Conservation (phyloP, 2,888 invertebrate species). For the Watsonalla cultraria region DNA sequence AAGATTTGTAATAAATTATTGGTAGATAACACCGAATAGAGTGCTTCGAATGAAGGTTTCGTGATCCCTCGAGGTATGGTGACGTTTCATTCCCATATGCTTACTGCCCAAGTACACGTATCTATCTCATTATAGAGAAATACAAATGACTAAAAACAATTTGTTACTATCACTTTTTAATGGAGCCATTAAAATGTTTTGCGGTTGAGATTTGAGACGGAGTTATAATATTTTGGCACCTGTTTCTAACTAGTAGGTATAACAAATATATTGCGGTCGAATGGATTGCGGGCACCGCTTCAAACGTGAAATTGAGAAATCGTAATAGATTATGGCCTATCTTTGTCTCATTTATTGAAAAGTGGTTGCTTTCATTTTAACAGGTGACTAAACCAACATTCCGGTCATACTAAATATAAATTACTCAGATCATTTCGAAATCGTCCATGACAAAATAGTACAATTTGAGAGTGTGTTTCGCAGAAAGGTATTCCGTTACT, state of each 20-base stretch:
- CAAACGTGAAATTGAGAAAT: conserved; percentile 49
- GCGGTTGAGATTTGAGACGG: conserved; percentile 42
- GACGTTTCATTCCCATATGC: too few relatives aligned
- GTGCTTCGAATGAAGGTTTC: too few relatives aligned
- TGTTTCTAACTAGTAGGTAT: conserved; percentile 43
- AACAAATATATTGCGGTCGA: conserved; percentile 64
- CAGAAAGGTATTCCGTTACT: conserved; percentile 53
- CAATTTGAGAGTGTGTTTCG: conserved; percentile 33
- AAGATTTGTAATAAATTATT: too few relatives aligned
- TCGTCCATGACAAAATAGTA: too few relatives aligned
- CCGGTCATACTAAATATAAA: conserved; percentile 8
- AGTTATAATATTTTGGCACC: conserved; percentile 61
- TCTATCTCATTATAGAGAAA: conserved; percentile 30
- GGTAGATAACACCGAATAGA: too few relatives aligned
- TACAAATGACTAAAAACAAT: conserved; percentile 46
- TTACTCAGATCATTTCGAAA: too few relatives aligned
- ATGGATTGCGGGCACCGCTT: conserved; percentile 37
- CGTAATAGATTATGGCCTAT: conserved; percentile 43
- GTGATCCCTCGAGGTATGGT: too few relatives aligned
- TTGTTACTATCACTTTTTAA: conserved; percentile 74
- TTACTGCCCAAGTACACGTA: conserved; percentile 6
- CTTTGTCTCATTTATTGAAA: conserved; percentile 31
- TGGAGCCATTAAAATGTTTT: conserved; percentile 68
- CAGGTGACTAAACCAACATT: conserved; percentile 40
- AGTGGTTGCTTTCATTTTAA: conserved; percentile 26